phyloP scores from a whole-genome alignment of 1,140 invertebrate genomes.

The Drosophila pandora region DNA sequence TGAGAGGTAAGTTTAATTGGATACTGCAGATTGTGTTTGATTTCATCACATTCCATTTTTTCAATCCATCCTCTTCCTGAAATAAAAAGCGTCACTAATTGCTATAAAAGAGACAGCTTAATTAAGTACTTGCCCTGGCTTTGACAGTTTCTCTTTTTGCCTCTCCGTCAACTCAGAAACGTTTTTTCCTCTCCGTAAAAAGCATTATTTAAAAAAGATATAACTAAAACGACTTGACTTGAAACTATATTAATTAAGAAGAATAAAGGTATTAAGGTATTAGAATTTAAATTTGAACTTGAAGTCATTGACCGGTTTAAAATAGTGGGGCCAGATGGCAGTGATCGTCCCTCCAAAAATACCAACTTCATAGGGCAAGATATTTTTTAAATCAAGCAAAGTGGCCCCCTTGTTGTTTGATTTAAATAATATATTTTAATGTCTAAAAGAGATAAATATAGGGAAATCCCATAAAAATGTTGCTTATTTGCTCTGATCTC shows the following conservation, averaged over 20 bases:
- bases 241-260: background rate
- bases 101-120: slow-evolving; percentile 17
- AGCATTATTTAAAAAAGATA: slow-evolving; percentile 32
- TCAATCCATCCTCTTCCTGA: slow-evolving; percentile 1
- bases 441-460: background rate
- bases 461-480: slow-evolving; percentile 5
- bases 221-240: background rate
- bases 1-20: background rate
- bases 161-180: slow-evolving; percentile 14
- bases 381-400: background rate
- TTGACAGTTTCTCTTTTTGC: slow-evolving; percentile 26
- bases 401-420: slow-evolving; percentile 19
- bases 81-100: slow-evolving; percentile 24
- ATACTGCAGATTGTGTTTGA: background rate
- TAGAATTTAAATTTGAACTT: background rate
- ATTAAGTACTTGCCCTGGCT: slow-evolving; percentile 31
- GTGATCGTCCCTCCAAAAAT: background rate
- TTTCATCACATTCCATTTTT: slow-evolving; percentile 4
- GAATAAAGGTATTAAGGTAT: background rate
- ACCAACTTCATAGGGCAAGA: background rate
- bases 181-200: slow-evolving; percentile 42
- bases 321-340: background rate
- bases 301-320: background rate
- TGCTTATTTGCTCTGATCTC: background rate
- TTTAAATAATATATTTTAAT: slow-evolving; percentile 13